Conservation (phyloP, 2,888 invertebrate genomes). For the Chrysotoxum bicinctum region DNA sequence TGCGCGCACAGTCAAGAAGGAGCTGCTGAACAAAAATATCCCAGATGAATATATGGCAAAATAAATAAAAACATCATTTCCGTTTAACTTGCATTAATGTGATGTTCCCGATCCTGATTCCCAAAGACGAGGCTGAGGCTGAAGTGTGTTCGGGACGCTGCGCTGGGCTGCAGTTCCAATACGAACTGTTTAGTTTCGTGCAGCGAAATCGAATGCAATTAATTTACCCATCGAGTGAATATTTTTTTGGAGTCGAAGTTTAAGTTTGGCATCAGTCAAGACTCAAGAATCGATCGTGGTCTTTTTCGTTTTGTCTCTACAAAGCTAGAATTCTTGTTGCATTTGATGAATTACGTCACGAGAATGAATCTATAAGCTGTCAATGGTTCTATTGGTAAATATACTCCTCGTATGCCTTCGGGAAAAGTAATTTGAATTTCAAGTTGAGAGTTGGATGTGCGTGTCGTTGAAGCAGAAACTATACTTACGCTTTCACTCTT, state of each 20-base stretch:
- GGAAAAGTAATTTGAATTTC: slow-evolving; percentile 55
- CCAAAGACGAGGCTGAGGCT: slow-evolving; percentile 2
- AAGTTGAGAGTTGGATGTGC: neutral
- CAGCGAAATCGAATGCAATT: slow-evolving; percentile 72
- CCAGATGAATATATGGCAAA: slow-evolving; percentile 70
- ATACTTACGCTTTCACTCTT: slow-evolving; percentile 57
- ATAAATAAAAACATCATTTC: slow-evolving; percentile 73
- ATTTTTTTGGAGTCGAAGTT: slow-evolving; percentile 51
- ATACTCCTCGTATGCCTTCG: slow-evolving; percentile 20
- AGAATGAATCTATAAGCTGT: slow-evolving; percentile 57
- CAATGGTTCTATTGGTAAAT: slow-evolving; percentile 54
- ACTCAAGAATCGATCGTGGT: neutral
- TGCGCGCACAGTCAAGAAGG: slow-evolving; percentile 70
- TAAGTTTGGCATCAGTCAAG: slow-evolving; percentile 65
- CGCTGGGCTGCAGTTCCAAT: neutral
- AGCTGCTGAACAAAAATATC: slow-evolving; percentile 73
- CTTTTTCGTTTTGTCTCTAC: neutral
- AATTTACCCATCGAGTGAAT: slow-evolving; percentile 57
- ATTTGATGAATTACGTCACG: slow-evolving; percentile 71
- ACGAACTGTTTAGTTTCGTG: slow-evolving; percentile 48
- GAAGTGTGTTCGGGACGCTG: slow-evolving; percentile 1
- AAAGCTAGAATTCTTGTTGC: slow-evolving; percentile 48
- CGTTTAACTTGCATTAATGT: slow-evolving; percentile 72
- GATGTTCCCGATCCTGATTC: slow-evolving; percentile 52
- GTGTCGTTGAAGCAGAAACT: neutral